Base-by-base conservation (phyloP, 2,797 vertebrate species). In the Myotis planiceps region DNA sequence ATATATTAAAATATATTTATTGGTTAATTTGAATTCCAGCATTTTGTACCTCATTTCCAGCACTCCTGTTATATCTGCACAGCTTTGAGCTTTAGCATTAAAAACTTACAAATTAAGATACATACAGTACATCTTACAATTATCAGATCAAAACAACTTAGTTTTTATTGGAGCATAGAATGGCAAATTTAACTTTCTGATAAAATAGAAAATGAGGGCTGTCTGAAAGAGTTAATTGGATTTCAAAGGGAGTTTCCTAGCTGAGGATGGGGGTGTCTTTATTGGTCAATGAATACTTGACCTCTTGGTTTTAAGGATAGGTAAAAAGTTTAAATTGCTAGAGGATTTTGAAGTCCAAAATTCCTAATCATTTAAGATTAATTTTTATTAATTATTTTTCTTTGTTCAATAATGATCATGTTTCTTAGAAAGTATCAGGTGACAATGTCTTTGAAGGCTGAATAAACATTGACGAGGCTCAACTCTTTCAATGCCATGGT, bases 1-100 rank as follows among this genome's bases (percentile, higher is more conserved):
- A 99, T 99, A 99, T 99, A 99, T 99, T 99, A 99, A 99, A 99
- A 99, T 98, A 98, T 99, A 98, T 99, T 99, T 99, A 99, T 99
- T 99, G 99, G 98, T 98, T 99, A 98, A 98, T 99, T 99, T 99
- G 98, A 99, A 99, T 99, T 99, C 98, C 98, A 98, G 98, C 98
- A 98, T 98, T 98, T 98, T 98, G 98, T 98, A 98, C 98, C 98
- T 98, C 98, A 98, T 99, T 99, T 99, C 98, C 97, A 98, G 98
- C 98, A 97, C 98, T 98, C 98, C 98, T 98, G 99, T 99, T 99
- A 98, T 99, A 98, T 98, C 98, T 98, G 98, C 98, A 97, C 97
- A 98, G 98, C 98, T 97, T 97, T 97, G 97, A 98, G 98, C 97
- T 98, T 98, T 97, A 98, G 98, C 97, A 98, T 98, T 99, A 98